phyloP scores from a whole-genome alignment of 2,113 vertebrate genomes.

The Pangasianodon gigas region DNA sequence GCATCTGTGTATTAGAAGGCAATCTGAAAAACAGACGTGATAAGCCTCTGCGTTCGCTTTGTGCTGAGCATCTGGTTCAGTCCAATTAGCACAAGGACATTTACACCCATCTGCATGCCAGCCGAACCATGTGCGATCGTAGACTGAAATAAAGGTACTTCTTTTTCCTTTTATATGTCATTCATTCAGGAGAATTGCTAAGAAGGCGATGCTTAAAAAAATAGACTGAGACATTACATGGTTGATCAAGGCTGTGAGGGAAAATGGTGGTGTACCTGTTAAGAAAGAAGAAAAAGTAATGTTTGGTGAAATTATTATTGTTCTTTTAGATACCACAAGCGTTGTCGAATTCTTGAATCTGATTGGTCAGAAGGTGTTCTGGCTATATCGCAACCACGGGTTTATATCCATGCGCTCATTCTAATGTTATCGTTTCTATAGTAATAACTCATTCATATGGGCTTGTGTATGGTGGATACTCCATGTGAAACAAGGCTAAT shows the following conservation, averaged over 20 bases:
- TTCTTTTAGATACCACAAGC: not conserved
- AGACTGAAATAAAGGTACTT: not conserved
- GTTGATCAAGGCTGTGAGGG: not conserved
- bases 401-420: not conserved
- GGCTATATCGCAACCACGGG: not conserved
- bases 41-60: slow-evolving; percentile 30
- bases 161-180: slow-evolving; percentile 2
- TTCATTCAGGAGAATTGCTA: not conserved
- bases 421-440: not conserved
- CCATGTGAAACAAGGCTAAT: not conserved
- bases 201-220: not conserved
- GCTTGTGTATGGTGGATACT: not conserved
- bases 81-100: slow-evolving; percentile 37
- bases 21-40: slow-evolving; percentile 36
- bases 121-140: not conserved
- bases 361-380: not conserved
- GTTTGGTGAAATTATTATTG: not conserved
- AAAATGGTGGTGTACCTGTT: not conserved
- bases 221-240: not conserved
- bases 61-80: slow-evolving; percentile 10
- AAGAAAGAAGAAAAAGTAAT: not conserved
- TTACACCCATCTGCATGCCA: slow-evolving; percentile 38
- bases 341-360: not conserved
- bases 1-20: slow-evolving; percentile 61
- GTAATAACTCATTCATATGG: not conserved